Evolutionary conservation across 92 coral and sea anemone species (phyloP).

Genomic region (Epizoanthus stellaris): DNA sequence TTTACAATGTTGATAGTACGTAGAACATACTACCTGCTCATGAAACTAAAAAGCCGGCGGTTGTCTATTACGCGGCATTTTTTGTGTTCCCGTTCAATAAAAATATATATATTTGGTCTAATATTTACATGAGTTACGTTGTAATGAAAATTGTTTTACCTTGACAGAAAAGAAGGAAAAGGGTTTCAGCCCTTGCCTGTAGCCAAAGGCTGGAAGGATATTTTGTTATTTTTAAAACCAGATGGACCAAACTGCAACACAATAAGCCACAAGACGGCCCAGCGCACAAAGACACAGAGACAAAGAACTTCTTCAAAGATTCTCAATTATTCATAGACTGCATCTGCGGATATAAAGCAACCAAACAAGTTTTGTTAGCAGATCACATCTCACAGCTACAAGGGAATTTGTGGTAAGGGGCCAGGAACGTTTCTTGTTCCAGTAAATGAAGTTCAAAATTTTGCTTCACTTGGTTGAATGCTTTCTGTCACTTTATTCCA

Average conservation of each 20-base stretch:
- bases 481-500: neutral
- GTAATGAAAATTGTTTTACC: no score
- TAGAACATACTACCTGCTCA: conserved; percentile 15
- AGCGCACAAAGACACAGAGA: conserved; percentile 29
- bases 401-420: conserved; percentile 26
- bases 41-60: no score
- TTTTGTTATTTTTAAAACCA: neutral
- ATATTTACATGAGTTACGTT: no score
- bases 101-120: no score
- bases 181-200: neutral
- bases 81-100: no score
- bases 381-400: conserved; percentile 30
- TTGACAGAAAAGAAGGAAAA: no score
- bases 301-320: conserved; percentile 16
- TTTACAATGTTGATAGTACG: conserved; percentile 10
- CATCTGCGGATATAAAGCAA: conserved; percentile 17
- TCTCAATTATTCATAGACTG: conserved; percentile 36
- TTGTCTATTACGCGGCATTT: no score
- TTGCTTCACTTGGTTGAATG: neutral
- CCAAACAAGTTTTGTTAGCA: conserved; percentile 1
- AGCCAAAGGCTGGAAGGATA: neutral
- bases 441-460: neutral
- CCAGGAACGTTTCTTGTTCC: neutral
- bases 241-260: conserved; percentile 29
- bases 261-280: conserved; percentile 32